phyloP scores from a whole-genome alignment of 2,113 vertebrate species.

The Papio anubis region DNA sequence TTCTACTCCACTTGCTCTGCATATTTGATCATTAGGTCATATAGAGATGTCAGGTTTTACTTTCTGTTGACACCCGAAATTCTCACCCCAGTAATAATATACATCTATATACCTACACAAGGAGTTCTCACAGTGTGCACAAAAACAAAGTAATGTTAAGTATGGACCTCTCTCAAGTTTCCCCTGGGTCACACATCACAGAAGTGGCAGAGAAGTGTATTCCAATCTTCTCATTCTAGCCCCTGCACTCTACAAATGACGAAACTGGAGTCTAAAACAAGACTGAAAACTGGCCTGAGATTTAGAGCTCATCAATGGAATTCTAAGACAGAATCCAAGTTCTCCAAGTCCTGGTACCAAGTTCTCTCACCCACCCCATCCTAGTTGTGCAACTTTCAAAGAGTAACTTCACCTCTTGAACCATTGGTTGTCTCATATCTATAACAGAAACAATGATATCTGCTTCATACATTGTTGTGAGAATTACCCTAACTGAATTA shows the following conservation, averaged over 20 bases:
- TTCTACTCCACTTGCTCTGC: neutral
- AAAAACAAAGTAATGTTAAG: neutral
- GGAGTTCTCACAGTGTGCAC: neutral
- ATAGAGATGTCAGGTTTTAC: neutral
- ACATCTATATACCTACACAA: neutral
- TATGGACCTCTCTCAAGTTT: neutral
- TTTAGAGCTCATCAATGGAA: neutral
- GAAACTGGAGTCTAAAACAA: neutral
- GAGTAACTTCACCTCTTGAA: neutral
- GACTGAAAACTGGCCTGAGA: neutral
- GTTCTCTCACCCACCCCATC: neutral
- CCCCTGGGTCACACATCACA: neutral
- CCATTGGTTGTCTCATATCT: neutral
- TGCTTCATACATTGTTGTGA: neutral
- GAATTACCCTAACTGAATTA: neutral
- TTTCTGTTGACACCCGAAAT: neutral
- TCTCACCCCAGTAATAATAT: neutral
- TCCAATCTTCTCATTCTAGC: neutral
- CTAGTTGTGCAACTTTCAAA: neutral
- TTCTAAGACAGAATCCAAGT: neutral
- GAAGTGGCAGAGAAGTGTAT: neutral
- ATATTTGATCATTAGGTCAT: neutral
- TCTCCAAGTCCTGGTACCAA: neutral
- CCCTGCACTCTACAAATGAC: slow-evolving; percentile 9
- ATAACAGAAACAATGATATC: neutral